Evolutionary conservation across 2,797 vertebrate species (phyloP).

Genomic region (Tragopan temminckii): DNA sequence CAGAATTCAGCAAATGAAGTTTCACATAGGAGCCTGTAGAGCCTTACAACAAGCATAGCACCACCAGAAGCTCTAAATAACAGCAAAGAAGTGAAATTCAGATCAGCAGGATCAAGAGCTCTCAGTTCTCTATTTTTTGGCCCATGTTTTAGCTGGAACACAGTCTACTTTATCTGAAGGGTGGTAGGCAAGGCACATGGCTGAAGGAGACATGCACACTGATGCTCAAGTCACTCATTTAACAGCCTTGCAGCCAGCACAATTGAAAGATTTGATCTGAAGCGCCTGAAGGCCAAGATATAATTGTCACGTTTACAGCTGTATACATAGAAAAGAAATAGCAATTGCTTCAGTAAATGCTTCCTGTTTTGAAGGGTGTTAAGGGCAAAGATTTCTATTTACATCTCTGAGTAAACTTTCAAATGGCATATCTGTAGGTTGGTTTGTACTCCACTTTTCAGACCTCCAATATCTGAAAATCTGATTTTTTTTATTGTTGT

Average conservation of each 20-base stretch:
- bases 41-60: neutral
- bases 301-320: neutral
- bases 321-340: neutral
- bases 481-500: neutral
- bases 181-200: accelerated
- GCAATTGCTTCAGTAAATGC: neutral
- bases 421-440: neutral
- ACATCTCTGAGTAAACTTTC: neutral
- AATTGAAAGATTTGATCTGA: neutral
- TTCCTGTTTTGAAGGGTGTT: neutral
- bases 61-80: no score
- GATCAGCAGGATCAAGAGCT: no score
- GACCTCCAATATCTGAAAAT: neutral
- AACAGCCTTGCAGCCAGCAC: neutral
- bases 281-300: neutral
- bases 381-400: neutral
- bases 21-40: neutral
- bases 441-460: neutral
- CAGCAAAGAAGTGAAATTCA: neutral
- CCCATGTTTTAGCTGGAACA: neutral
- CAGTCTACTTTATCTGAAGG: neutral
- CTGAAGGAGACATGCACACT: neutral
- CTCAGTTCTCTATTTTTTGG: no score
- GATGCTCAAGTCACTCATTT: no score
- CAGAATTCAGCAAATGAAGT: neutral